These are phyloP conservation scores for Sebastes minor DNA, from an alignment of 2,797 vertebrate species.

Conservation along the genomic window DNA sequence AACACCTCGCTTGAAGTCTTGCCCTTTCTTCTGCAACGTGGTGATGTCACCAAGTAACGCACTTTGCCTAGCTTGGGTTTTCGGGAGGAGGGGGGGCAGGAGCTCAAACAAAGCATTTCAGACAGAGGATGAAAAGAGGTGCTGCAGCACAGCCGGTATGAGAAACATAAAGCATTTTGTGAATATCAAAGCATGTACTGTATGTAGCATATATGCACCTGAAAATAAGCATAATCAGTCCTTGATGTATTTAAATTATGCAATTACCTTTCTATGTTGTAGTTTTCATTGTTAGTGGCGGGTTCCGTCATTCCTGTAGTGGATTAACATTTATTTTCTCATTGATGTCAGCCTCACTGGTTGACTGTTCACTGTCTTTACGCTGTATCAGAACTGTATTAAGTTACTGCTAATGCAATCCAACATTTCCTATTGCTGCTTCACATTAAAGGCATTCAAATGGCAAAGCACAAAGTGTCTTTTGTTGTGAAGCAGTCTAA, in stretches of 20 bases:
- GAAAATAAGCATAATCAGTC: no score
- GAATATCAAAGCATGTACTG: no score
- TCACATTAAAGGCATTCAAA: neutral
- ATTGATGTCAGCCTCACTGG: neutral
- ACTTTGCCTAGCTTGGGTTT: no score
- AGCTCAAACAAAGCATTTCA: no score
- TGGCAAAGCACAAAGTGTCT: neutral
- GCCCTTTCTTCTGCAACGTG: no score
- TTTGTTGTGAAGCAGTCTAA: neutral
- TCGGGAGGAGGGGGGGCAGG: no score
- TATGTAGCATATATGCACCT: no score
- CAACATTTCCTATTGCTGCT: neutral
- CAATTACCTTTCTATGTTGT: neutral
- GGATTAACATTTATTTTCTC: neutral
- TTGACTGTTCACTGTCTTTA: neutral
- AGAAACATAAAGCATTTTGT: no score
- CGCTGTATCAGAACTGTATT: neutral
- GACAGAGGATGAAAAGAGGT: no score
- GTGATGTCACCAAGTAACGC: no score
- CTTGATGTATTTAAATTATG: neutral
- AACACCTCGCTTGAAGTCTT: no score
- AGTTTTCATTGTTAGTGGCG: neutral
- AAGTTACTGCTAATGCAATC: neutral
- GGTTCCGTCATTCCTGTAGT: neutral
- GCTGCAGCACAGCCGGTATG: no score